Conservation (phyloP, 2,888 invertebrate genomes). For the Rhaphigaster nebulosa region DNA sequence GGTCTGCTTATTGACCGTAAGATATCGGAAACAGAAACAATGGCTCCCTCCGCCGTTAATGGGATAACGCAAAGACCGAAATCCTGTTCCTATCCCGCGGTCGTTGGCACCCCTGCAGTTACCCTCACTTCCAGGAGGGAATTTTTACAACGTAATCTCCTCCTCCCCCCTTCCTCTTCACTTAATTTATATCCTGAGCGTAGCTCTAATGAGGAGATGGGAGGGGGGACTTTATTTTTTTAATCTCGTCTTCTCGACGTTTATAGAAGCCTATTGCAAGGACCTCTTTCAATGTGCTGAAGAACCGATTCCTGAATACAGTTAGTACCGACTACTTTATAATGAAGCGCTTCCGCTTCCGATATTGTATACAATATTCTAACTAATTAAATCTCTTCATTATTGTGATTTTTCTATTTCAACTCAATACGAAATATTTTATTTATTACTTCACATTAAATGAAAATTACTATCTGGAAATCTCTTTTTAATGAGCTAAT, state of each 20-base stretch:
- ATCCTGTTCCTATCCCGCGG: no score
- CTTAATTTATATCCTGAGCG: neutral
- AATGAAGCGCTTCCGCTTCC: no score
- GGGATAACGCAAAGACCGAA: neutral
- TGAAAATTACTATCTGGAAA: no score
- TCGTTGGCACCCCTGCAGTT: neutral
- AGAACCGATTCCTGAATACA: neutral
- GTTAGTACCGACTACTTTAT: neutral
- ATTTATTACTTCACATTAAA: no score
- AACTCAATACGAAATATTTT: no score
- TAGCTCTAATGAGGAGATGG: neutral
- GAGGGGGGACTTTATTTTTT: neutral
- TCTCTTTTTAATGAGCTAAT: no score
- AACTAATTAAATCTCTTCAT: no score
- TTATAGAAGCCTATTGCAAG: neutral
- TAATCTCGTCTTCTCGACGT: neutral
- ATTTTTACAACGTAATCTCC: neutral
- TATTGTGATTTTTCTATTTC: neutral
- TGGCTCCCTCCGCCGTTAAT: neutral
- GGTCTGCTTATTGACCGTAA: neutral
- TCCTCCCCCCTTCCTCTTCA: neutral
- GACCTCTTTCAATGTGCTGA: neutral
- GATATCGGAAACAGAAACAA: neutral
- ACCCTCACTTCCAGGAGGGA: neutral
- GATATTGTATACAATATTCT: no score